A percentile compares a stretch with the other conserved stretches of the same genome.
Evolutionary conservation across 2,113 vertebrate genomes (phyloP).

Genomic region (Xyrauchen texanus): DNA sequence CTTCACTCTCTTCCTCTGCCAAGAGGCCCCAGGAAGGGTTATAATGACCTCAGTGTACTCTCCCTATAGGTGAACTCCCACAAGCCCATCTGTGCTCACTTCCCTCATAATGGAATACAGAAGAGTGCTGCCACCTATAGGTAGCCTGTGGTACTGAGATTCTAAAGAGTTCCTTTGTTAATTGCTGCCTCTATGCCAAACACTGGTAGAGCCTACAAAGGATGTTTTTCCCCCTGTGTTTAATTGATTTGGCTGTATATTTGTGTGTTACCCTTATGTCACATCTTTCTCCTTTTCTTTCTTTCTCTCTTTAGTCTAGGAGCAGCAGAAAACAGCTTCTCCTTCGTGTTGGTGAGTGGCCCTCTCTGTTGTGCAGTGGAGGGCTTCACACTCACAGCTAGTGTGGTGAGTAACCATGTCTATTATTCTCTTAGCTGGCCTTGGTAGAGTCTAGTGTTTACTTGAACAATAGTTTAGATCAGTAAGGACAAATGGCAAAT

Average conservation of each 20-base stretch:
- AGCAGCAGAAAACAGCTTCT: slow-evolving; percentile 50
- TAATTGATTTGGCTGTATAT: slow-evolving; percentile 16
- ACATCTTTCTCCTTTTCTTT: slow-evolving; percentile 26
- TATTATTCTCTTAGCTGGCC: background rate
- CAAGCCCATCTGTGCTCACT: slow-evolving; percentile 67
- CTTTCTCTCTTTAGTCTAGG: background rate
- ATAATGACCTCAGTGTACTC: slow-evolving; percentile 68
- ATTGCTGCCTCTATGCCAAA: slow-evolving; percentile 29
- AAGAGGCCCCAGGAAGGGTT: slow-evolving; percentile 67
- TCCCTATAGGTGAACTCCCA: slow-evolving; percentile 65
- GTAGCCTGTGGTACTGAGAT: background rate
- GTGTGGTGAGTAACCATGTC: slow-evolving; percentile 59
- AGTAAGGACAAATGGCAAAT: background rate
- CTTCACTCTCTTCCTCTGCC: slow-evolving; percentile 58
- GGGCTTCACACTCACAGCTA: slow-evolving; percentile 75
- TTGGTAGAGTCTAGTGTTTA: background rate
- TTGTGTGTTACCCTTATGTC: background rate
- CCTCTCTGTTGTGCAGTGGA: slow-evolving; percentile 79
- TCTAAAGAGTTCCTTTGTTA: slow-evolving; percentile 10
- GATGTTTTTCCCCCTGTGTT: background rate
- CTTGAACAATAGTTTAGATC: background rate
- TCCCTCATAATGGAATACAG: background rate
- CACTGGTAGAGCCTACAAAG: slow-evolving; percentile 22
- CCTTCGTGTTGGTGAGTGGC: slow-evolving; percentile 69
- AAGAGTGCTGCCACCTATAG: slow-evolving; percentile 16